Percentiles rank a stretch among this genome's conserved stretches.
phyloP scores from a whole-genome alignment of 1,140 invertebrate species.

The Pectinophora gossypiella region DNA sequence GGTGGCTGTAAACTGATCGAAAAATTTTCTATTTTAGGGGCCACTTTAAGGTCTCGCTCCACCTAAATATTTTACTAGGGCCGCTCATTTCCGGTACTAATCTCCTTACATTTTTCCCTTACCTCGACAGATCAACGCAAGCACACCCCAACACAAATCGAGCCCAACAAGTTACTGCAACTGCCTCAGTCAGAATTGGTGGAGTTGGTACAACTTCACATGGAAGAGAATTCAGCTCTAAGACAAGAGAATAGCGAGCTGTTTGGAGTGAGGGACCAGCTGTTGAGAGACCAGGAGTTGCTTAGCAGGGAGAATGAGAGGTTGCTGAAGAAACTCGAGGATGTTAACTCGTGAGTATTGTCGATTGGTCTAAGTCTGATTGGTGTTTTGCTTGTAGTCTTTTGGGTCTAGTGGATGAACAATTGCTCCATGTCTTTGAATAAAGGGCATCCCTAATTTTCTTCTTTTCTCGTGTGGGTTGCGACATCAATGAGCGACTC shows the following conservation, averaged over 20 bases:
- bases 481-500: too few species aligned
- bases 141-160: constrained; percentile 76
- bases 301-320: constrained; percentile 94
- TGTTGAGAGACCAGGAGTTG: constrained; percentile 91
- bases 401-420: too few species aligned
- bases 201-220: constrained; percentile 85
- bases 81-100: neutral
- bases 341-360: constrained; percentile 85
- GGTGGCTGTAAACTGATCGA: too few species aligned
- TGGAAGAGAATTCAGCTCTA: constrained; percentile 91
- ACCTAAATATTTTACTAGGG: too few species aligned
- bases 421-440: too few species aligned
- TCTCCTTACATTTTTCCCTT: neutral
- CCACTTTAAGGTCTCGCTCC: too few species aligned
- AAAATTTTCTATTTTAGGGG: too few species aligned
- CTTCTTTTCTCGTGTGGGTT: too few species aligned
- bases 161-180: constrained; percentile 83
- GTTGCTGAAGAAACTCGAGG: constrained; percentile 90
- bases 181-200: constrained; percentile 83
- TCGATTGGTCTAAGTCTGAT: neutral
- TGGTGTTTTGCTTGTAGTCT: too few species aligned
- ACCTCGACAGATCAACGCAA: constrained; percentile 27
- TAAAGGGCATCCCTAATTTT: too few species aligned
- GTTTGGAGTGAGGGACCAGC: constrained; percentile 85
- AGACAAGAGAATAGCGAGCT: constrained; percentile 91